phyloP scores from a whole-genome alignment of 1,140 invertebrate species.

The Nixonia krombeini region DNA sequence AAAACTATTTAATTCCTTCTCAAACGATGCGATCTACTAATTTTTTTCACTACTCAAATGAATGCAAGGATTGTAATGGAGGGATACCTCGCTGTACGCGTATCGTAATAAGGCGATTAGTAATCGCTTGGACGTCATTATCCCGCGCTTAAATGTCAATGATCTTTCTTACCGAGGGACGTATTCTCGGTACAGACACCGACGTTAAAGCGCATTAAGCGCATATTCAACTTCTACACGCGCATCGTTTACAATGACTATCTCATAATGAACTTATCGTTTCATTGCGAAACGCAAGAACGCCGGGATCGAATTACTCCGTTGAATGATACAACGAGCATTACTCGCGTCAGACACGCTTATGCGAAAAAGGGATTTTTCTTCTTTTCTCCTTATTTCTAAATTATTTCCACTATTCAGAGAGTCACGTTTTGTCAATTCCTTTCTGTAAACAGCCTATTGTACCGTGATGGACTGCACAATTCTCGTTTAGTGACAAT shows the following conservation, averaged over 20 bases:
- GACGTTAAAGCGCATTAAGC: slow-evolving; percentile 18
- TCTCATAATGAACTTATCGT: slow-evolving; percentile 51
- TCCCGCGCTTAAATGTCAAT: slow-evolving; percentile 61
- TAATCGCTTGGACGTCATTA: slow-evolving; percentile 56
- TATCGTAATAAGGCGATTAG: slow-evolving; percentile 29
- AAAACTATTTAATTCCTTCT: too few species aligned
- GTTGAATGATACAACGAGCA: slow-evolving; percentile 1
- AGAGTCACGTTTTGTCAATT: too few species aligned
- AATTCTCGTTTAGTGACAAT: too few species aligned
- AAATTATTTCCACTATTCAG: too few species aligned
- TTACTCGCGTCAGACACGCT: background rate
- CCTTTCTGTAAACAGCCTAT: too few species aligned
- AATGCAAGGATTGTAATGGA: too few species aligned
- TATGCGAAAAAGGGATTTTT: background rate
- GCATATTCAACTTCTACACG: slow-evolving; percentile 11
- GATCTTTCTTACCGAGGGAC: slow-evolving; percentile 47
- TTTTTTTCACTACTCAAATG: too few species aligned
- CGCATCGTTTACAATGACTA: slow-evolving; percentile 46
- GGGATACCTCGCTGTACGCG: too few species aligned
- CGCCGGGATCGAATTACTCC: slow-evolving; percentile 22
- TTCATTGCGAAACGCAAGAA: slow-evolving; percentile 50
- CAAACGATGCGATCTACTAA: too few species aligned
- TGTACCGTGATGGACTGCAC: too few species aligned
- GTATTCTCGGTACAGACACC: slow-evolving; percentile 8
- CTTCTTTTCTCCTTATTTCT: background rate